Conservation (phyloP, 1,140 invertebrate genomes). For the Adelges cooleyi region DNA sequence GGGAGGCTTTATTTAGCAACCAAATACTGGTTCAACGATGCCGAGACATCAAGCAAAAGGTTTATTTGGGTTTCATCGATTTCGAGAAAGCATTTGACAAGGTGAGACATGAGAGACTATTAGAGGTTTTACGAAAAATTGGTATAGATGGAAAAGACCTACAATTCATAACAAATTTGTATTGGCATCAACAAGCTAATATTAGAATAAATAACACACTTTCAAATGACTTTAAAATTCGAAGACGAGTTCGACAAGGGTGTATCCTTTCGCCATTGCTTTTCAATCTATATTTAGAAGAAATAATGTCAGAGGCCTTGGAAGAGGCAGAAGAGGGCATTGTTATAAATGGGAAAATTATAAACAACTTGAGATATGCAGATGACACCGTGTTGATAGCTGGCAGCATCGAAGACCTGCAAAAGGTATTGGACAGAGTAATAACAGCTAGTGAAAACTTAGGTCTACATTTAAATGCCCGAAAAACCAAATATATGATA, state of each 20-base stretch:
- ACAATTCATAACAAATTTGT: neutral
- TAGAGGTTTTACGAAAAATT: neutral
- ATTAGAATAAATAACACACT: neutral
- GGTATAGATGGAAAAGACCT: neutral
- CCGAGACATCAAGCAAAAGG: neutral
- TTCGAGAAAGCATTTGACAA: constrained; percentile 13
- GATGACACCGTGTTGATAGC: constrained; percentile 26
- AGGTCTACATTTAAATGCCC: constrained; percentile 20
- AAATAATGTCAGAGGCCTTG: neutral
- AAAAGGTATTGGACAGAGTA: constrained; percentile 12
- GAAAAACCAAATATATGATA: constrained; percentile 25
- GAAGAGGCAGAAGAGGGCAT: neutral
- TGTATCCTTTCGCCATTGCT: constrained; percentile 32
- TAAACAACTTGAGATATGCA: constrained; percentile 28
- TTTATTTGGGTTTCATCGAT: constrained; percentile 4
- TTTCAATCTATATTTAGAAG: constrained; percentile 35
- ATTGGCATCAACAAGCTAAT: neutral
- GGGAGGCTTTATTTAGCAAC: constrained; percentile 33
- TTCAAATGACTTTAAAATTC: neutral
- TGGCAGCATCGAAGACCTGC: constrained; percentile 13
- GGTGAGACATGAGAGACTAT: neutral
- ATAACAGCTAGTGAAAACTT: constrained; percentile 18
- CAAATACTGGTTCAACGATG: constrained; percentile 32
- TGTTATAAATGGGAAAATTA: constrained; percentile 8
- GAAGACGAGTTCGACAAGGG: constrained; percentile 23